phyloP scores from a whole-genome alignment of 2,113 vertebrate genomes.

The Podarcis muralis region DNA sequence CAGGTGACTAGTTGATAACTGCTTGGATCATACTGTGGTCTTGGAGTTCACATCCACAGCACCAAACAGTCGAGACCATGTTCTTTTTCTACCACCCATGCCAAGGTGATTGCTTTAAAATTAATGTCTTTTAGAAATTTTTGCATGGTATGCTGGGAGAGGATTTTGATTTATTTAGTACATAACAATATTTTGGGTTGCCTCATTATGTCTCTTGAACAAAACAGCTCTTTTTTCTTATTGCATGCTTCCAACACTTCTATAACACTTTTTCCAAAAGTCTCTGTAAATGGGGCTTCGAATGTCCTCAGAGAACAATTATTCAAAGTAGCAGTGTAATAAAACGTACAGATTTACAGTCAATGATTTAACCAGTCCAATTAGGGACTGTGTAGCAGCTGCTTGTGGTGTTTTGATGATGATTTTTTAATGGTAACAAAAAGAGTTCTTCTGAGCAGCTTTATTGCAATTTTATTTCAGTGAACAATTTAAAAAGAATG shows the following conservation, averaged over 20 bases:
- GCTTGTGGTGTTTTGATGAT: slow-evolving; percentile 32
- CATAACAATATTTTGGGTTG: slow-evolving; percentile 9
- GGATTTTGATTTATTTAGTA: slow-evolving; percentile 1
- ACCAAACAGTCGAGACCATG: slow-evolving; percentile 10
- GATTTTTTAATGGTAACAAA: slow-evolving; percentile 28
- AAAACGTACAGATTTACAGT: slow-evolving; percentile 28
- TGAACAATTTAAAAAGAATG: not conserved
- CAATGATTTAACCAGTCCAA: slow-evolving; percentile 9
- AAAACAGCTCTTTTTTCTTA: slow-evolving; percentile 34
- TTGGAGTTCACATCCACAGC: not conserved
- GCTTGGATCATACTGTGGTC: not conserved
- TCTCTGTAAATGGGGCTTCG: slow-evolving; percentile 27
- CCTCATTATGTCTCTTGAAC: slow-evolving; percentile 13
- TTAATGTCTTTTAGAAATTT: slow-evolving; percentile 1
- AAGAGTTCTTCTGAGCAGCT: slow-evolving; percentile 17
- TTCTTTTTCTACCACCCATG: not conserved
- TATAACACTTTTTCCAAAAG: not conserved
- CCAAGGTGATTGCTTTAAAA: not conserved
- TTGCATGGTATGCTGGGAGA: not conserved
- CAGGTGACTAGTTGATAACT: not conserved
- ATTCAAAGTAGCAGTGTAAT: slow-evolving; percentile 10
- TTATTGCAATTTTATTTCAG: slow-evolving; percentile 39
- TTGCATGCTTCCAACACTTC: slow-evolving; percentile 32
- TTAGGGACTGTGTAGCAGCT: slow-evolving; percentile 1
- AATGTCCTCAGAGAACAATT: slow-evolving; percentile 11